Percentiles rank a stretch among this genome's conserved stretches.
Evolutionary conservation across 2,797 vertebrate species (phyloP).

Genomic region (Philypnodon macrostomus): DNA sequence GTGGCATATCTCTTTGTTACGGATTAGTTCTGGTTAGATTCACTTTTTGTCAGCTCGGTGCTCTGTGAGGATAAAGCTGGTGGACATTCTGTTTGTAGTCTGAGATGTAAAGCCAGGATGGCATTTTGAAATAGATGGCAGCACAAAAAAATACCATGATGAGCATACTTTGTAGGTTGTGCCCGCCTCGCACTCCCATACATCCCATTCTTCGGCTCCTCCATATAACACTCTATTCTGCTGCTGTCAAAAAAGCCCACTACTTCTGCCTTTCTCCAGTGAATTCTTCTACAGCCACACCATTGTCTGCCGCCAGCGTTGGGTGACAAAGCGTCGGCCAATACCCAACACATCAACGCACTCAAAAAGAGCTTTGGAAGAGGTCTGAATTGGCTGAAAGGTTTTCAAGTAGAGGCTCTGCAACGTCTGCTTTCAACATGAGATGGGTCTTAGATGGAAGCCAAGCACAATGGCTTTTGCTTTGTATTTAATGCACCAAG

Average conservation of each 20-base stretch:
- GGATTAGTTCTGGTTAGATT: conserved; percentile 14
- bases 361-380: conserved; percentile 8
- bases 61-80: not conserved
- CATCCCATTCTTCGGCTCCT: conserved; percentile 23
- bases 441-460: conserved; percentile 13
- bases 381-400: conserved; percentile 41
- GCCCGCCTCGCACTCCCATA: not conserved
- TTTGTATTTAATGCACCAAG: conserved; percentile 16
- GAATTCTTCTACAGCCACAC: conserved; percentile 23
- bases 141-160: not conserved
- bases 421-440: conserved; percentile 11
- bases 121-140: conserved; percentile 15
- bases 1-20: not conserved
- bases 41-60: not conserved
- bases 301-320: conserved; percentile 31
- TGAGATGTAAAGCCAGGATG: conserved; percentile 11
- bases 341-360: conserved; percentile 24
- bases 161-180: not conserved
- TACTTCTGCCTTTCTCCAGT: conserved; percentile 16
- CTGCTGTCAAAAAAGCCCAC: conserved; percentile 34
- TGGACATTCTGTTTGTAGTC: not conserved
- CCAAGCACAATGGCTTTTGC: not conserved
- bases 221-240: conserved; percentile 24
- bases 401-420: conserved; percentile 11
- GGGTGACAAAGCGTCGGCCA: conserved; percentile 28